A percentile compares a stretch with the other conserved stretches of the same genome.
Conservation (phyloP, 2,888 invertebrate genomes). For the Bruchidius siliquastri region DNA sequence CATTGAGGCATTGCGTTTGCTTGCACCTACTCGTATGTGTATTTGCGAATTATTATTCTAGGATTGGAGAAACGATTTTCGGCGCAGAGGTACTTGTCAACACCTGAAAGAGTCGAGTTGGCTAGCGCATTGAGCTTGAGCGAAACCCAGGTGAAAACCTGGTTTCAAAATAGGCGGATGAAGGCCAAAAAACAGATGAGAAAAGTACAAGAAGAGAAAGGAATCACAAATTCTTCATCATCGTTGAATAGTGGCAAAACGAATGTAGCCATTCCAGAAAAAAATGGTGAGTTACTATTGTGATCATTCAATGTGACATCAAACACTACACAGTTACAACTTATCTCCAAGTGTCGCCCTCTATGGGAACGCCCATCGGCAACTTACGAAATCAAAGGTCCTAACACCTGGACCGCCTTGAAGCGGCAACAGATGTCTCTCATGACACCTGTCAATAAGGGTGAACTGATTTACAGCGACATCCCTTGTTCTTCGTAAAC, state of each 20-base stretch:
- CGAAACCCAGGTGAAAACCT: constrained; percentile 93
- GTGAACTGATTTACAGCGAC: too few relatives aligned
- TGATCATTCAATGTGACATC: too few relatives aligned
- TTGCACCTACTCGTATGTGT: too few relatives aligned
- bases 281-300: constrained; percentile 6
- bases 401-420: too few relatives aligned
- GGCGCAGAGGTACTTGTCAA: constrained; percentile 89
- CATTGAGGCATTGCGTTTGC: too few relatives aligned
- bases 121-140: constrained; percentile 89
- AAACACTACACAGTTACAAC: too few relatives aligned
- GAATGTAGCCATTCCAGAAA: constrained; percentile 14
- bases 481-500: too few relatives aligned
- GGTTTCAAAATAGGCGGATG: constrained; percentile 98
- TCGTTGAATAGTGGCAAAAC: constrained; percentile 12
- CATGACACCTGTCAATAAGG: too few relatives aligned
- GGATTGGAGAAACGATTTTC: constrained; percentile 95
- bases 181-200: constrained; percentile 90
- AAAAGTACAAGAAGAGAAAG: constrained; percentile 58
- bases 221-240: constrained; percentile 8
- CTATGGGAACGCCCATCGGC: too few relatives aligned
- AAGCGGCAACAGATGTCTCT: too few relatives aligned
- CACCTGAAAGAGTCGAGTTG: constrained; percentile 92
- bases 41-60: constrained; percentile 30
- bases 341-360: too few relatives aligned
- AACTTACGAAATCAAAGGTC: too few relatives aligned